Base-by-base conservation (phyloP, 2,797 vertebrate species). In the Enteromius thamalakanensis region DNA sequence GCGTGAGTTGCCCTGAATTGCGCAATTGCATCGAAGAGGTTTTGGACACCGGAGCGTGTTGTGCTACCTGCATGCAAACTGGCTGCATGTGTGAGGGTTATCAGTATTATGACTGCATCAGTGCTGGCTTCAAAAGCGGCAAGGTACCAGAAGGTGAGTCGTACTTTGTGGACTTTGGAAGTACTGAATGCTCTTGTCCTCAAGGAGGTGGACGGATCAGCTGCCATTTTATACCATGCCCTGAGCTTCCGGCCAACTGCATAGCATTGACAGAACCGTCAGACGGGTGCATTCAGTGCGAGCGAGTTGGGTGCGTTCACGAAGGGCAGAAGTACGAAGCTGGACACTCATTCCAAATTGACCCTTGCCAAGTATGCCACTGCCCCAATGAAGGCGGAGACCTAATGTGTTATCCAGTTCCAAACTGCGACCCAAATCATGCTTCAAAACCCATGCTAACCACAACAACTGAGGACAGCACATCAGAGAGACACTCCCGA, bases 111-210 rank as follows among this genome's bases (percentile, higher is more conserved):
- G 98, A 99, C 87, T 99, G 98, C 2, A 78, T 97, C 87, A 96
- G 94, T 0, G 97, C 96, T 0, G 98, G 98, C 80, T 99, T 98
- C 14, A 86, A 94, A 90, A 95, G 96, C 0, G 97, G 98, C 79
- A 96, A 95, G 6, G 97, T 99, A 10, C 97, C 96, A 0, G 97
- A 97, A 21, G 96, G 97, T 1, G 94, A 96, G 78, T 97, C 97
- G 21, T 99, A 99, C 90, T 97, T 97, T 0, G 97, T 99, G 55
- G 98, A 99, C 91, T 99, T 97, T 0, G 97, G 98, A 86, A 99
- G 97, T 90, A 99, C 97, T 0, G 97, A 99, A 89, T 99, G 98
- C 87, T 95, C 95, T 0, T 99, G 98, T 82, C 97, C 97, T 0
- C 88, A 89, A 0, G 96, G 96, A 0, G 98, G 98, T 0, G 97